A percentile compares a stretch with the other conserved stretches of the same genome.
These are phyloP conservation scores for Pristionchus entomophagus DNA, from an alignment of 2,888 invertebrate genomes.

Conservation along the genomic window DNA sequence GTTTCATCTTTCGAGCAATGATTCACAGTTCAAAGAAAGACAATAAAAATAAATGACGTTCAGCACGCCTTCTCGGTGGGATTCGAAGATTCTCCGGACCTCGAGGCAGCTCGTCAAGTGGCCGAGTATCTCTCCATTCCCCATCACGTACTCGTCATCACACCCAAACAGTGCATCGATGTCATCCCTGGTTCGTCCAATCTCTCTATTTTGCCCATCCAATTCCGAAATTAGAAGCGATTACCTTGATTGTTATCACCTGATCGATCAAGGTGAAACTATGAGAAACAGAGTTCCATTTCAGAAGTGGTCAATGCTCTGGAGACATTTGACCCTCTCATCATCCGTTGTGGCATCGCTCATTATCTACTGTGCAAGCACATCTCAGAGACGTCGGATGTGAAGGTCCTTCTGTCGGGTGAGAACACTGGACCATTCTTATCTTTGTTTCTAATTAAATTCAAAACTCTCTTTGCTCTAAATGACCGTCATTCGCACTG, in stretches of 20 bases:
- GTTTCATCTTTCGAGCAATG: background rate
- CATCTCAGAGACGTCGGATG: conserved; percentile 72
- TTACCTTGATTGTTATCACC: background rate
- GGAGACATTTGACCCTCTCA: conserved; percentile 74
- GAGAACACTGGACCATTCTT: background rate
- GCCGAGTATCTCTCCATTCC: conserved; percentile 73
- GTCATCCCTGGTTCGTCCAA: conserved; percentile 66
- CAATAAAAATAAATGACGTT: no score
- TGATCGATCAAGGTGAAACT: background rate
- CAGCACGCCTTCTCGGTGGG: conserved; percentile 75
- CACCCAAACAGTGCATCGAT: conserved; percentile 71
- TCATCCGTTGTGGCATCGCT: conserved; percentile 74
- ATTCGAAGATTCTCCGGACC: conserved; percentile 74
- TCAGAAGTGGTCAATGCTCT: conserved; percentile 74
- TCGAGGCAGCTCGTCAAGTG: conserved; percentile 71
- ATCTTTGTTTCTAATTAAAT: no score
- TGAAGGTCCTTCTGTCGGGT: conserved; percentile 74
- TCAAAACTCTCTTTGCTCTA: background rate
- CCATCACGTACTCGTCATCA: conserved; percentile 73
- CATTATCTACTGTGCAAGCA: conserved; percentile 74
- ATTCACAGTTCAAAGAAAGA: no score
- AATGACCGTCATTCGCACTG: background rate
- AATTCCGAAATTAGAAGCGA: no score
- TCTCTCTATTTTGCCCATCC: background rate
- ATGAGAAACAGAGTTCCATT: background rate